Evolutionary conservation across 1,140 invertebrate genomes (phyloP), one percentile per base, ranked within the genome.

Genomic region (Aphidius ervi): DNA sequence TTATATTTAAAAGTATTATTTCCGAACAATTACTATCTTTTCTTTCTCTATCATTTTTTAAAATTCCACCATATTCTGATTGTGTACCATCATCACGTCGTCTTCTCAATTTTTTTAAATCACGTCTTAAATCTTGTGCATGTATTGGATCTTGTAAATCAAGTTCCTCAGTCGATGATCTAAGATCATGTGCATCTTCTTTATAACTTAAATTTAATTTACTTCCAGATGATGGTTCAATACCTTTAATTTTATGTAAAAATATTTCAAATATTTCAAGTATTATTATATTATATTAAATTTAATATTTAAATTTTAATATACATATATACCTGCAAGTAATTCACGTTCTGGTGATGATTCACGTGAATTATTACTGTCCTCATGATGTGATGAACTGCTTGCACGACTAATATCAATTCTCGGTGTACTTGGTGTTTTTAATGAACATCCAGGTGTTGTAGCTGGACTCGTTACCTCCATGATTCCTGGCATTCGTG

Each of bases 391-490:
- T 31, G 90, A 92, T 40, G 90, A 91, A 73, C 89, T 92, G 66
- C 90, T 92, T 4, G 92, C 91, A 53, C 91, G 82, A 58, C 91
- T 93, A 68, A 94, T 91, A 77, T 93, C 91, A 67, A 93, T 94
- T 65, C 91, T 84, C 3, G 91, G 92, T 46, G 91, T 90, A 58
- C 85, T 85, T 9, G 89, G 87, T 52, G 87, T 86, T 64, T 84
- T 86, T 56, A 88, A 76, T 47, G 79, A 74, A 63, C 73, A 76
- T 39, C 75, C 75, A 62, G 81, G 77, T 31, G 23, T 78, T 46
- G 79, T 78, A 53, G 73, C 74, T 42, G 82, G 80, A 39, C 80
- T 81, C 50, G 74, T 77, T 68, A 87, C 86, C 73, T 89, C 87
- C 43, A 83, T 80, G 65, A 88, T 88, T 61, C 86, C 86, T n/a